Conservation (phyloP, 2,113 vertebrate species). For the Corydoras sp. region DNA sequence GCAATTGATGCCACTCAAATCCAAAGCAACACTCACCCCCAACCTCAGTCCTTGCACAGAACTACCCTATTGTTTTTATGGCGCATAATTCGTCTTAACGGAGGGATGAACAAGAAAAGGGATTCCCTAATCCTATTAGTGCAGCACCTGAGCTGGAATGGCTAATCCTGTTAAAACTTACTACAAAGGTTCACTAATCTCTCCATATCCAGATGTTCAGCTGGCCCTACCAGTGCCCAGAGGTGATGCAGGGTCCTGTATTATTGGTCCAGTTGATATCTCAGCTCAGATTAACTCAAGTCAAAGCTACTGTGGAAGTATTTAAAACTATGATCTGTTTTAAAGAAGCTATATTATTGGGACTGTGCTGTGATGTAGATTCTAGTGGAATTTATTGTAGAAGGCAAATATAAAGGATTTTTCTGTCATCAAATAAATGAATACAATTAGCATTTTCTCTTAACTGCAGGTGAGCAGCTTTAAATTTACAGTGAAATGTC, state of each 20-base stretch:
- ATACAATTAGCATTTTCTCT: no score
- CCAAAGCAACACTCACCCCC: not conserved
- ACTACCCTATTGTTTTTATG: conserved; percentile 43
- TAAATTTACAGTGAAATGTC: no score
- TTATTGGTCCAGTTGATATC: conserved; percentile 20
- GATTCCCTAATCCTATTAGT: conserved; percentile 64
- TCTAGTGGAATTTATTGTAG: no score
- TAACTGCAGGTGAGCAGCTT: no score
- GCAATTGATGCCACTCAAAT: conserved; percentile 11
- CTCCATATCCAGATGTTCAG: conserved; percentile 45
- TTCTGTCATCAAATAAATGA: no score
- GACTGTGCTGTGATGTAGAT: no score
- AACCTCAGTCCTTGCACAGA: conserved; percentile 19
- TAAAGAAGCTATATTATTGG: no score
- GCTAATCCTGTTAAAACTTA: conserved; percentile 61
- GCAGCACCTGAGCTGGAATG: conserved; percentile 60
- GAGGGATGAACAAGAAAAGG: conserved; percentile 46
- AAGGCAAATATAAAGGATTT: no score
- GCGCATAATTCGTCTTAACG: conserved; percentile 53
- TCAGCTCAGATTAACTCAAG: conserved; percentile 31
- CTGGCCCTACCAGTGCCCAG: conserved; percentile 36
- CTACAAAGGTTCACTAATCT: conserved; percentile 53
- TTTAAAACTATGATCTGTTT: no score
- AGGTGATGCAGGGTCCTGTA: conserved; percentile 41
- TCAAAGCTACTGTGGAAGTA: not conserved